Evolutionary conservation across 1,140 invertebrate genomes (phyloP).

Genomic region (Platyscapa corneri): DNA sequence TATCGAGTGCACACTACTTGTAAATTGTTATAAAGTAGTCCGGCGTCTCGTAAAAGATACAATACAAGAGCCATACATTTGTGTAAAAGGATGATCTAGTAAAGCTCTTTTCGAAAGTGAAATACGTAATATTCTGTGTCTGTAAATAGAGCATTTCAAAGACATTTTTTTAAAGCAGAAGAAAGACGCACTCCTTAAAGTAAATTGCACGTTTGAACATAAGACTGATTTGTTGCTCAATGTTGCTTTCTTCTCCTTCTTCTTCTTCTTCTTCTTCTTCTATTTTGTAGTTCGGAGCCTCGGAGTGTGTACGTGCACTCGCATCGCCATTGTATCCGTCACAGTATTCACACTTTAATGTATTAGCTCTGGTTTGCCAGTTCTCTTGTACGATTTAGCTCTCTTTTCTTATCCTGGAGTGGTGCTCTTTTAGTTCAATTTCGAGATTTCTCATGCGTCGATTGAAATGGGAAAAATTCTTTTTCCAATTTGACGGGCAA

Average conservation of each 20-base stretch:
- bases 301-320: neutral
- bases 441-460: neutral
- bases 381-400: neutral
- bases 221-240: neutral
- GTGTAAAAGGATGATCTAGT: neutral
- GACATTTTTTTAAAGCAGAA: neutral
- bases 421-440: neutral
- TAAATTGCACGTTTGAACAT: neutral
- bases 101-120: neutral
- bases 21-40: neutral
- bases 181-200: neutral
- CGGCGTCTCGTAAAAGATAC: neutral
- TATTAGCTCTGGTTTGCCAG: neutral
- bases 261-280: neutral
- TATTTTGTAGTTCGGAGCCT: neutral
- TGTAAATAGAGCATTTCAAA: neutral
- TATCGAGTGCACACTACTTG: neutral
- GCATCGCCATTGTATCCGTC: too few species aligned
- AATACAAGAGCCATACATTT: neutral
- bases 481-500: neutral
- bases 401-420: neutral
- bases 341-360: neutral
- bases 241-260: neutral
- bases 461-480: conserved; percentile 13
- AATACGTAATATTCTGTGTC: neutral